phyloP scores from a whole-genome alignment of 1,140 invertebrate species.

The Liolophura sinensis region DNA sequence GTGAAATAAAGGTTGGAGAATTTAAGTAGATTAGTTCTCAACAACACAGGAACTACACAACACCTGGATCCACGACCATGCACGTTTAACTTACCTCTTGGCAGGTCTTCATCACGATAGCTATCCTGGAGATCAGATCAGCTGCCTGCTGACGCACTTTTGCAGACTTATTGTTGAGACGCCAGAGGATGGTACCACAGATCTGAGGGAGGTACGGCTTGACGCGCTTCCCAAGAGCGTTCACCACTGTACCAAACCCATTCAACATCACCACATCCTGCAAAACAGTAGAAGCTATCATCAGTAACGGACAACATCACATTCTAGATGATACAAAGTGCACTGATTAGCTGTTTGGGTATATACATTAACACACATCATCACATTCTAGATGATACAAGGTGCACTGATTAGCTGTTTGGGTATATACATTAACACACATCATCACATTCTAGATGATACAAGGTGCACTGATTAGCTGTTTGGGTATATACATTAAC shows the following conservation, averaged over 20 bases:
- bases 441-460: no score
- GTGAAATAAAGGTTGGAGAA: no score
- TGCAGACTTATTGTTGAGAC: constrained; percentile 98
- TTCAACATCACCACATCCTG: constrained; percentile 99
- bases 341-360: no score
- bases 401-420: no score
- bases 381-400: no score
- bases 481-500: no score
- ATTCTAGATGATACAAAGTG: no score
- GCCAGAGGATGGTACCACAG: constrained; percentile 99
- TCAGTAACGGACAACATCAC: no score
- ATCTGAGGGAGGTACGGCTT: constrained; percentile 99
- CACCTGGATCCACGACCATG: constrained; percentile 2
- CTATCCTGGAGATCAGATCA: constrained; percentile 97
- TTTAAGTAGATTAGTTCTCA: not conserved
- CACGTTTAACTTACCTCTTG: constrained; percentile 75
- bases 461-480: no score
- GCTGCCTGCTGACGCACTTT: constrained; percentile 99
- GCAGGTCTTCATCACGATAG: constrained; percentile 99
- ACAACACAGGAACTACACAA: not conserved
- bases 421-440: no score
- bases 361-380: no score
- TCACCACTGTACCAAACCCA: constrained; percentile 98
- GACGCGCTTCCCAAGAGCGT: constrained; percentile 94
- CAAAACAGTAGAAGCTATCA: constrained; percentile 31